Evolutionary conservation across 2,888 invertebrate species (phyloP).

Genomic region (Philonicus albiceps): DNA sequence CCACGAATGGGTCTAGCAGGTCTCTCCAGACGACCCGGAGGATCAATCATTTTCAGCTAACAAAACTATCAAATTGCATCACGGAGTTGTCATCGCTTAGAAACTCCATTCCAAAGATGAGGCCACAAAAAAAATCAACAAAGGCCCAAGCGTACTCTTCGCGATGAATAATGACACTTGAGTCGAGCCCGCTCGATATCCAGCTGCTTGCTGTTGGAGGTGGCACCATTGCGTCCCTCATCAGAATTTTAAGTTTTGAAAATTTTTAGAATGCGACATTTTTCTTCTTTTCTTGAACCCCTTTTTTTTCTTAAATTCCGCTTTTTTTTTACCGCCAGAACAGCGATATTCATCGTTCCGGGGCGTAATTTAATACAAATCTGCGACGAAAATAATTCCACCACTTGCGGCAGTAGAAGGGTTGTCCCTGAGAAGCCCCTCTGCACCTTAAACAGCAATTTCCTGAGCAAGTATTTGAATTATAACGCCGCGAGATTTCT

Average conservation of each 20-base stretch:
- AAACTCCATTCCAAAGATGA: background rate
- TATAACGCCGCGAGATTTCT: slow-evolving; percentile 11
- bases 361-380: slow-evolving; percentile 11
- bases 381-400: slow-evolving; percentile 23
- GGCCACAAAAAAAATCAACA: background rate
- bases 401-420: background rate
- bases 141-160: background rate
- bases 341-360: background rate
- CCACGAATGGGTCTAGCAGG: background rate
- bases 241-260: slow-evolving; percentile 23
- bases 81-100: slow-evolving; percentile 16
- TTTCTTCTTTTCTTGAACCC: background rate
- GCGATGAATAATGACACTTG: background rate
- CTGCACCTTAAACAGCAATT: slow-evolving; percentile 18
- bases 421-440: background rate
- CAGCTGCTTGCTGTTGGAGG: background rate
- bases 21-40: background rate
- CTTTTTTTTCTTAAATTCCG: background rate
- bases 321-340: background rate
- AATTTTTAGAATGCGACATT: slow-evolving; percentile 4
- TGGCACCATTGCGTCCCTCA: background rate
- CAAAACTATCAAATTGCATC: slow-evolving; percentile 24
- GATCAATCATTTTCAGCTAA: slow-evolving; percentile 14
- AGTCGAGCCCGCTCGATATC: background rate
- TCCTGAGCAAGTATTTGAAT: slow-evolving; percentile 30